Evolutionary conservation across 2,797 vertebrate species (phyloP), one percentile per base, ranked within the genome.

Genomic region (Sparus aurata): DNA sequence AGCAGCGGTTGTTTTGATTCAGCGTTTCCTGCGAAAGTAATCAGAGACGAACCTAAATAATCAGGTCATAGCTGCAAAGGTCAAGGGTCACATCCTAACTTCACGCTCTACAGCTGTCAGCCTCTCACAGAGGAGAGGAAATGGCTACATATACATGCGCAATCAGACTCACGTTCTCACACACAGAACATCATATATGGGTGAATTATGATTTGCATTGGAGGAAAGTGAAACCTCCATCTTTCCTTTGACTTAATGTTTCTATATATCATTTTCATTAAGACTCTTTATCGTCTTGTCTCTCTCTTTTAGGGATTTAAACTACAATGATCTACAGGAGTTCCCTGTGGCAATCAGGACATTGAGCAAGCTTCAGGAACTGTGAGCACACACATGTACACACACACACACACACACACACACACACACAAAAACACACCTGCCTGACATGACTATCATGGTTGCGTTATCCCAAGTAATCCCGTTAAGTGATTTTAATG

Each of bases 291-390:
- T 79, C 59, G 80, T 76, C 1, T 68, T 50, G 5, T 52, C 12
- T 81, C n/a, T 77, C 52, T 92, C 55, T 93, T 91, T 69, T 93
- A 99, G 97, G 85, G 98, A 98, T 92, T 94, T 99, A 85, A 99
- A 97, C 94, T 97, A 98, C 94, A 99, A 99, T 27, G 94, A 97
- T 89, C 94, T 99, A 84, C 94, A 94, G 91, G 97, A 99, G 93
- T 99, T 99, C 89, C 98, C 98, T 0, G 83, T 95, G 87, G 97
- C 97, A 80, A 97, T 99, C 93, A 96, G 95, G 91, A 98, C 96
- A 0, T 94, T 99, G 81, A 95, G 96, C 82, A 96, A 97, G 85
- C 97, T 99, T 90, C 98, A 98, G 93, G 98, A 99, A 93, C 95
- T 99, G 98, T 99, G 93, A 98, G 98, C 94, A 52, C 66, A 81